These are phyloP conservation scores for Tenthredo mesomela DNA, from an alignment of 2,888 invertebrate genomes.

Conservation along the genomic window DNA sequence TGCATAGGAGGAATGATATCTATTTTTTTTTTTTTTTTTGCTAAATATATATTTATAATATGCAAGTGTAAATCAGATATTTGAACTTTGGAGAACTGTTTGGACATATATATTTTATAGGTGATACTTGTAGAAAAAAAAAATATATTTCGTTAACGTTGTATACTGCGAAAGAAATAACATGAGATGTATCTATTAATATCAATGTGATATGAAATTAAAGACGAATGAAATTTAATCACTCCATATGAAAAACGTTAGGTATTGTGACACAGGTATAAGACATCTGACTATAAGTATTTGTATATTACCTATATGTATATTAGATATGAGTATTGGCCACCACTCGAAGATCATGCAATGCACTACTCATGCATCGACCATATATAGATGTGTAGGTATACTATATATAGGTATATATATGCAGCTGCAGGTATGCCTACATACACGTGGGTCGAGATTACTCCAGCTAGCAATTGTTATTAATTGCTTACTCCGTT, in stretches of 20 bases:
- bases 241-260: background rate
- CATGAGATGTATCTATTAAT: background rate
- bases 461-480: constrained; percentile 52
- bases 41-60: too few relatives aligned
- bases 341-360: background rate
- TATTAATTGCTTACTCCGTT: constrained; percentile 53
- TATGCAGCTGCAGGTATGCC: background rate
- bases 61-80: too few relatives aligned
- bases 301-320: background rate
- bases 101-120: too few relatives aligned
- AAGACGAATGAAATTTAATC: constrained; percentile 43
- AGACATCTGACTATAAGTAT: background rate
- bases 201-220: constrained; percentile 21
- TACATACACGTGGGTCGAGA: constrained; percentile 32
- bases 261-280: background rate
- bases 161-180: constrained; percentile 23
- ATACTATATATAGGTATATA: background rate
- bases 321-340: background rate
- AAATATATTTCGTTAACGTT: background rate
- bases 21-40: too few relatives aligned
- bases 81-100: too few relatives aligned
- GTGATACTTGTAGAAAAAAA: background rate
- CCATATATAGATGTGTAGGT: background rate
- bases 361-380: constrained; percentile 12
- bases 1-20: too few relatives aligned